These are phyloP conservation scores for Eubasilissa splendida DNA, from an alignment of 2,888 invertebrate genomes.

Conservation along the genomic window DNA sequence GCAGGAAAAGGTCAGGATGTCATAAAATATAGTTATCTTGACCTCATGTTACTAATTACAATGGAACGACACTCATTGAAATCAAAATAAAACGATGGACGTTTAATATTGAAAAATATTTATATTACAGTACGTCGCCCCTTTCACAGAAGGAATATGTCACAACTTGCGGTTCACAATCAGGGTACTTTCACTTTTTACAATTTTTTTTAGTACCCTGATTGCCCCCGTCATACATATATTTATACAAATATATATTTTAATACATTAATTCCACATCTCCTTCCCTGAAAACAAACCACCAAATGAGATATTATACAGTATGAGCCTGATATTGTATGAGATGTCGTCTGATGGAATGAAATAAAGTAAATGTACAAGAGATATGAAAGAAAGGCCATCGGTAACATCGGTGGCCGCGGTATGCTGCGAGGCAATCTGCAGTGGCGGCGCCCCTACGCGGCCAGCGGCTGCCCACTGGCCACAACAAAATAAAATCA, in stretches of 20 bases:
- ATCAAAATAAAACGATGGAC: conserved; percentile 74
- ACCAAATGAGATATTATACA: conserved; percentile 64
- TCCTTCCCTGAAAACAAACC: conserved; percentile 72
- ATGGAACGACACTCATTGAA: conserved; percentile 82
- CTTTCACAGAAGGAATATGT: conserved; percentile 91
- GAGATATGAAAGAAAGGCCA: conserved; percentile 58
- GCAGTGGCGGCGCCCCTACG: conserved; percentile 56
- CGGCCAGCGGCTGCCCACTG: conserved; percentile 60
- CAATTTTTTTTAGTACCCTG: conserved; percentile 57
- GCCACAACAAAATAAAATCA: conserved; percentile 65
- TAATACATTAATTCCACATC: conserved; percentile 53
- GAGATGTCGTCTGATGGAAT: conserved; percentile 70
- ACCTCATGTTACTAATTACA: conserved; percentile 71
- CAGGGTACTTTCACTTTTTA: conserved; percentile 57
- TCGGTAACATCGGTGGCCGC: conserved; percentile 50
- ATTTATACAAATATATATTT: conserved; percentile 55
- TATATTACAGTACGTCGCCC: conserved; percentile 83
- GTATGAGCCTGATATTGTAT: conserved; percentile 61
- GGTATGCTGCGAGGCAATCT: conserved; percentile 49
- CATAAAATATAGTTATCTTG: conserved; percentile 74
- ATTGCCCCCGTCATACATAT: conserved; percentile 56
- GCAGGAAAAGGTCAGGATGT: conserved; percentile 79
- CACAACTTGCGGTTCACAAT: conserved; percentile 73
- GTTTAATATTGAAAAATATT: conserved; percentile 63
- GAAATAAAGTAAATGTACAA: conserved; percentile 59